Conservation (phyloP, 2,888 invertebrate species). For the Cantharis nigra region DNA sequence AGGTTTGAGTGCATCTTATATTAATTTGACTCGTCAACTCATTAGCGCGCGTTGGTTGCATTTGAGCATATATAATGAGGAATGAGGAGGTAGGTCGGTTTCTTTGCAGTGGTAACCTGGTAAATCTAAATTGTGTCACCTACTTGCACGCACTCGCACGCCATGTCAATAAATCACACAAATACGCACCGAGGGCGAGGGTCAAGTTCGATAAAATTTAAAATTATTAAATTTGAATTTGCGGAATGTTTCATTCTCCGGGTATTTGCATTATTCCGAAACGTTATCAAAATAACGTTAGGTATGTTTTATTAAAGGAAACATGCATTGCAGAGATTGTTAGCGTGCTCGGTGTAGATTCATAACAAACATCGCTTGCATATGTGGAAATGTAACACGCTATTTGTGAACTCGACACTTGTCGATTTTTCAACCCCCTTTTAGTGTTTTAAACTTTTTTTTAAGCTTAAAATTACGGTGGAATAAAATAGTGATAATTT, state of each 20-base stretch:
- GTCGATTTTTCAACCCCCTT: background rate
- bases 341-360: background rate
- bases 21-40: background rate
- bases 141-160: background rate
- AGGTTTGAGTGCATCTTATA: background rate
- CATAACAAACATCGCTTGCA: background rate
- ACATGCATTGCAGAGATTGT: background rate
- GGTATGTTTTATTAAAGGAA: background rate
- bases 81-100: background rate
- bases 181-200: background rate
- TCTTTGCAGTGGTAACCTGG: background rate
- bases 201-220: background rate
- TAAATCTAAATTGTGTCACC: background rate
- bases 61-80: background rate
- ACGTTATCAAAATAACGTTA: background rate
- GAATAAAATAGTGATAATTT: background rate
- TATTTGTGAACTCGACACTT: background rate
- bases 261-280: background rate
- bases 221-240: background rate
- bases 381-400: background rate
- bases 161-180: background rate
- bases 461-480: background rate
- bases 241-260: background rate
- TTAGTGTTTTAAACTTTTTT: background rate
- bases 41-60: background rate